phyloP scores from a whole-genome alignment of 2,113 vertebrate genomes.

The Rattus rattus region DNA sequence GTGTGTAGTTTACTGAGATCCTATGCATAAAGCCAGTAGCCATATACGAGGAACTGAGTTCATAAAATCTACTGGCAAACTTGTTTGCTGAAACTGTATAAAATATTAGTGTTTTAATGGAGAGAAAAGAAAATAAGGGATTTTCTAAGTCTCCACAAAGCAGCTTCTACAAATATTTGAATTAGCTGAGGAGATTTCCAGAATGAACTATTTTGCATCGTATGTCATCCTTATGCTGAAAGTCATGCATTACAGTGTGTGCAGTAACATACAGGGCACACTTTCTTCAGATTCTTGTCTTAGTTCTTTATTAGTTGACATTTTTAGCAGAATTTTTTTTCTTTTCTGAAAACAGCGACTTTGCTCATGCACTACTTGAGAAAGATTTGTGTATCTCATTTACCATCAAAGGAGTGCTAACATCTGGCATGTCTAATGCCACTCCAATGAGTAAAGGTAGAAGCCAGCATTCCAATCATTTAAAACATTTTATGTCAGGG shows the following conservation, averaged over 20 bases:
- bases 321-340: conserved; percentile 16
- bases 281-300: conserved; percentile 57
- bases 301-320: conserved; percentile 59
- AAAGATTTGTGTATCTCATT: conserved; percentile 38
- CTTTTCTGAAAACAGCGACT: conserved; percentile 58
- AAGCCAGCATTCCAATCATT: conserved; percentile 59
- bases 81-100: conserved; percentile 61
- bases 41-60: conserved; percentile 70
- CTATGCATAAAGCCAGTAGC: conserved; percentile 64
- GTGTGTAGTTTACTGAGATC: conserved; percentile 57
- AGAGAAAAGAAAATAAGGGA: conserved; percentile 42
- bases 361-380: conserved; percentile 45
- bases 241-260: conserved; percentile 72
- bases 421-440: conserved; percentile 39
- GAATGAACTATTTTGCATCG: conserved; percentile 58
- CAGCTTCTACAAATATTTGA: conserved; percentile 70
- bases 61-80: conserved; percentile 54
- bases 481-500: conserved; percentile 53
- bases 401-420: conserved; percentile 34
- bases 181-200: conserved; percentile 63
- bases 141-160: conserved; percentile 69
- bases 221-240: conserved; percentile 71
- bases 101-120: conserved; percentile 53
- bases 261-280: conserved; percentile 43
- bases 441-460: conserved; percentile 52